Conservation (phyloP, 2,113 vertebrate species). For the Amblyornis subalaris region DNA sequence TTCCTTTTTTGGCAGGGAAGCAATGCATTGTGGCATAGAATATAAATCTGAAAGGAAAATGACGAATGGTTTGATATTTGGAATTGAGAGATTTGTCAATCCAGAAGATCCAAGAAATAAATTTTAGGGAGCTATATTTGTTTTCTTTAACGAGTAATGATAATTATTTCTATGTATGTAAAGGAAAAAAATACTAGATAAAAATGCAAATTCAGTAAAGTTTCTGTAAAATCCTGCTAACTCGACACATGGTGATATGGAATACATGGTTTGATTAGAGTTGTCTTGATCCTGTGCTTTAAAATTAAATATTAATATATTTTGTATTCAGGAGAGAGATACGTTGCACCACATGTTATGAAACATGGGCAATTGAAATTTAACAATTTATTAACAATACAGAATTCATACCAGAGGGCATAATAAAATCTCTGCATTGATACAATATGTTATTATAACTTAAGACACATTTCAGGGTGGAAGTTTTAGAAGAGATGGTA, state of each 20-base stretch:
- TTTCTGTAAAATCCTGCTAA: neutral
- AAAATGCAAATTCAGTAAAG: neutral
- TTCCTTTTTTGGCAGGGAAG: neutral
- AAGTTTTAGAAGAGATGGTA: neutral
- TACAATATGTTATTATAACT: neutral
- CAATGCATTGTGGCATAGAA: neutral
- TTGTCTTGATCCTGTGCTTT: neutral
- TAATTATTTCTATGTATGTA: neutral
- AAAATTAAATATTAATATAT: neutral
- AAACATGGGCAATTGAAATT: neutral
- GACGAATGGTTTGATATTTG: neutral
- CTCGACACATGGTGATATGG: neutral
- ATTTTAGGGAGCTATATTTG: neutral
- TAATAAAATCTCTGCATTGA: neutral
- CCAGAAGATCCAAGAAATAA: neutral
- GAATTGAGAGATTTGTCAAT: neutral
- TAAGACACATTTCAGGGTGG: neutral
- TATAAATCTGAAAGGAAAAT: neutral
- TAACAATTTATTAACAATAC: neutral
- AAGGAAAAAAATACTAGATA: neutral
- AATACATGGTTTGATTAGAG: neutral
- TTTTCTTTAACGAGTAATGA: neutral
- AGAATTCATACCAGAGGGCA: neutral
- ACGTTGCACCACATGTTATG: neutral
- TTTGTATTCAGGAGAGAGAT: neutral